Evolutionary conservation across 2,888 invertebrate species (phyloP), one percentile per base, ranked within the genome.

Genomic region (Dicyrtoma fusca): DNA sequence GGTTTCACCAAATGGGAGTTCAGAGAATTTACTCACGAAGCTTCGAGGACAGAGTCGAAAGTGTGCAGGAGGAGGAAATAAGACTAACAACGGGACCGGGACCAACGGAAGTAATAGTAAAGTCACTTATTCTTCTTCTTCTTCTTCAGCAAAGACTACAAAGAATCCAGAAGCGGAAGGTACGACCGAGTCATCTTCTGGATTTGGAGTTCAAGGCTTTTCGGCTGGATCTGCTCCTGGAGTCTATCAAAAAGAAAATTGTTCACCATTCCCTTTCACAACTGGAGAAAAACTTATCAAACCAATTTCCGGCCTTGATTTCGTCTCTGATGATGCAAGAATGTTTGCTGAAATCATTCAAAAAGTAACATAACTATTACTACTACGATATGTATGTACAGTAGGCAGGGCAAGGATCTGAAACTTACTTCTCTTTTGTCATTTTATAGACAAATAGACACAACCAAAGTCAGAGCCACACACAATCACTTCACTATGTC

Each of bases 341-440:
- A 88, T 89, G 76, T 84, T 91, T 69, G 89, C 88, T 0, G 89
- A 91, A 63, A 81, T 87, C 4, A 85, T 92, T 76, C 87, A 88
- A 76, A 88, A 86, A 83, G 89, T 90, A 82, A 86, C 87, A 74
- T 82, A 63, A 5, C 3, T 34, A 34, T 3, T 34, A 34, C 34
- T n/a, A n/a, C n/a, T n/a, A n/a, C n/a, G 5, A 23, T 59, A 17
- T 13, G 13, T 45, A 45, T 13, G 13, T 10, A 45, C 13, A 11
- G 10, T 45, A n/a, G n/a, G n/a, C n/a, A n/a, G n/a, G n/a, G n/a
- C n/a, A n/a, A n/a, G n/a, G n/a, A n/a, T n/a, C n/a, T 34, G 34
- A 34, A 34, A 34, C 34, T 34, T 8, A 34, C 8, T 34, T 34
- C 34, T 34, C 34, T 34, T 34, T 34, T 34, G 34, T 34, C 34